Evolutionary conservation across 2,113 vertebrate genomes (phyloP).

Genomic region (Seriola quinqueradiata): DNA sequence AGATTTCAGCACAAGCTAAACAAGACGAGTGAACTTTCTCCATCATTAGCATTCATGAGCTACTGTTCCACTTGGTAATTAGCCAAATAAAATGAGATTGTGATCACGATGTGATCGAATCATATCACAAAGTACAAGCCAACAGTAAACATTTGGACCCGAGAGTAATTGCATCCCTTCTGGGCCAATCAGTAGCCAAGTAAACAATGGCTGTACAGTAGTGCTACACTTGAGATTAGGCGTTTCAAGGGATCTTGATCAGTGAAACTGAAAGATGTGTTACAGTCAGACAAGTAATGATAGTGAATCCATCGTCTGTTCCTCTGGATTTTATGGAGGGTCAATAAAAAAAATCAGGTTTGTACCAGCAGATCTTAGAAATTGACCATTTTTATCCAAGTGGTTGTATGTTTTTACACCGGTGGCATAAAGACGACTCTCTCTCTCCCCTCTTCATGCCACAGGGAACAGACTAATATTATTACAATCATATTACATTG

Average conservation of each 20-base stretch:
- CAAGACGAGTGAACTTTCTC: slow-evolving; percentile 1
- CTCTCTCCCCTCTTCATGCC: background rate
- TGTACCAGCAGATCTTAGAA: background rate
- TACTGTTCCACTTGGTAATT: slow-evolving; percentile 24
- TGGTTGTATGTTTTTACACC: background rate
- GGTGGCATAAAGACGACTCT: no score
- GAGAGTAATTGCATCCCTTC: background rate
- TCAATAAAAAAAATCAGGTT: background rate
- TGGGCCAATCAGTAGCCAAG: slow-evolving; percentile 1
- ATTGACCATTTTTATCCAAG: no score
- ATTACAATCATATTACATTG: background rate
- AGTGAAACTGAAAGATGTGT: background rate
- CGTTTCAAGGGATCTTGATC: slow-evolving; percentile 4
- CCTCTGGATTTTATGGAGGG: background rate
- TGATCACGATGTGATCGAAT: slow-evolving; percentile 20
- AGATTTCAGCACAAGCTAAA: slow-evolving; percentile 39
- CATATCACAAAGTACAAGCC: slow-evolving; percentile 9
- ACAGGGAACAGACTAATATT: background rate
- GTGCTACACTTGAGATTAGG: background rate
- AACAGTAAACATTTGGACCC: slow-evolving; percentile 21
- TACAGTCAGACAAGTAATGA: background rate
- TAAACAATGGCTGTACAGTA: background rate
- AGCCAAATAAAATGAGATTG: slow-evolving; percentile 32
- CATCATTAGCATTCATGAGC: slow-evolving; percentile 30
- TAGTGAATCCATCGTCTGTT: background rate